Conservation (phyloP, 2,888 invertebrate species). For the Drosophila barbarae region DNA sequence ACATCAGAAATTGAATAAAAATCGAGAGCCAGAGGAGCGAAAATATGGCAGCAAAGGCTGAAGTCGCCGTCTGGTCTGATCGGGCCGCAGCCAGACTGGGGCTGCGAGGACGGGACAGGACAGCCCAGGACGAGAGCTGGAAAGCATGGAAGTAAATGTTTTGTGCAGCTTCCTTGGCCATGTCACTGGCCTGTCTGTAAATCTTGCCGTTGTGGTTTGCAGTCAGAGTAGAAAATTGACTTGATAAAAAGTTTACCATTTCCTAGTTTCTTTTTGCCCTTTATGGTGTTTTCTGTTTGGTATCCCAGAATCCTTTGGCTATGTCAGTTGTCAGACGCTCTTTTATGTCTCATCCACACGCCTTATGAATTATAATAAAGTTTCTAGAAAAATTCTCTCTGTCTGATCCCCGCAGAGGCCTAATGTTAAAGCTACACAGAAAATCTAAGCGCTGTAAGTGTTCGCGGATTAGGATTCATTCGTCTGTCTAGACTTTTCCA, state of each 20-base stretch:
- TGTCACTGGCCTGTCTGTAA: constrained; percentile 67
- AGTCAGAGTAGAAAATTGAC: constrained; percentile 71
- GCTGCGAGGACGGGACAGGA: constrained; percentile 18
- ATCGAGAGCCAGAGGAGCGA: constrained; percentile 25
- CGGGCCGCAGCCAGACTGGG: constrained; percentile 29
- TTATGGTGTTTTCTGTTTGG: constrained; percentile 48
- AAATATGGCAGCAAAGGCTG: constrained; percentile 60
- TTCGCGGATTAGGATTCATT: not conserved
- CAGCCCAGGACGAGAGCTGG: constrained; percentile 22
- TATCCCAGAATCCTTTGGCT: constrained; percentile 34
- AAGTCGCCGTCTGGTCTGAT: constrained; percentile 68
- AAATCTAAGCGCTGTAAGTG: constrained; percentile 18
- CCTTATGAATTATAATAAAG: constrained; percentile 71
- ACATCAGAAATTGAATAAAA: constrained; percentile 52
- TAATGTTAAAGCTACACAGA: constrained; percentile 1
- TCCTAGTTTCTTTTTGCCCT: constrained; percentile 21
- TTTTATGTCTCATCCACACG: constrained; percentile 56
- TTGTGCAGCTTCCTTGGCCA: constrained; percentile 53
- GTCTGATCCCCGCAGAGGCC: constrained; percentile 21
- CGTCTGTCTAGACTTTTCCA: not conserved
- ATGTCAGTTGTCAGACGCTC: constrained; percentile 46
- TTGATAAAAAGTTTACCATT: constrained; percentile 65
- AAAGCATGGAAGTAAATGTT: constrained; percentile 58
- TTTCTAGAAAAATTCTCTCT: constrained; percentile 20
- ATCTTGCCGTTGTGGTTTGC: constrained; percentile 62